Evolutionary conservation across 2,797 vertebrate species (phyloP), one percentile per base, ranked within the genome.

Genomic region (Malacoctenus gilli): DNA sequence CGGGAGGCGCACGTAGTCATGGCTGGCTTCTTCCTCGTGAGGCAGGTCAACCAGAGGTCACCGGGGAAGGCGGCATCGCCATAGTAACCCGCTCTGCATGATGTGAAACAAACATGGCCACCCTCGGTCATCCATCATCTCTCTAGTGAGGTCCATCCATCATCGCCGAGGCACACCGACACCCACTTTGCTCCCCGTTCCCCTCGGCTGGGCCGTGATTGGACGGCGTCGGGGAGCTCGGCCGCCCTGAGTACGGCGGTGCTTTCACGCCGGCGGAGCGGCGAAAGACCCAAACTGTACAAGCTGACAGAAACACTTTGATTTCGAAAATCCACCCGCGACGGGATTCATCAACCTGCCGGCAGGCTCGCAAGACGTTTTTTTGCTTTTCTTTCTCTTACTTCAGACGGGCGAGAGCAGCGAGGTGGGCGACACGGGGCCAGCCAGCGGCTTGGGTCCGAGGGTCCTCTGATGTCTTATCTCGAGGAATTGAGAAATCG

Each of bases 61-160:
- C 49, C 7, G 67, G 72, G 68, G 50, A 52, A 46, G 70, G 70
- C 56, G 2, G 37, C 32, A 39, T 72, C 52, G 69, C 77, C 79
- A 68, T 65, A 67, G 75, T 68, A 61, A 79, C 80, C 52, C 60
- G 59, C 66, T 79, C 65, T 79, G 77, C 68, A 61, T 83, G 75
- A 72, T 80, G 71, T 65, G 75, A 85, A 89, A 86, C 80, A 86
- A 87, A 84, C 67, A 82, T 74, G 79, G 67, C 70, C 72, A 59
- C 77, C 75, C 16, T 49, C 25, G 71, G 81, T 74, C 79, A 83
- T 89, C 85, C 74, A 87, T 91, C 89, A 89, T 86, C 48, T 82
- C 77, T 77, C 71, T 71, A 79, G 79, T 79, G 81, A 87, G 81
- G 68, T 68, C 83, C 82, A 90, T 92, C 85, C 84, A 88, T 91